Conservation (phyloP, 2,797 vertebrate genomes). For the Ptychadena robeensis region DNA sequence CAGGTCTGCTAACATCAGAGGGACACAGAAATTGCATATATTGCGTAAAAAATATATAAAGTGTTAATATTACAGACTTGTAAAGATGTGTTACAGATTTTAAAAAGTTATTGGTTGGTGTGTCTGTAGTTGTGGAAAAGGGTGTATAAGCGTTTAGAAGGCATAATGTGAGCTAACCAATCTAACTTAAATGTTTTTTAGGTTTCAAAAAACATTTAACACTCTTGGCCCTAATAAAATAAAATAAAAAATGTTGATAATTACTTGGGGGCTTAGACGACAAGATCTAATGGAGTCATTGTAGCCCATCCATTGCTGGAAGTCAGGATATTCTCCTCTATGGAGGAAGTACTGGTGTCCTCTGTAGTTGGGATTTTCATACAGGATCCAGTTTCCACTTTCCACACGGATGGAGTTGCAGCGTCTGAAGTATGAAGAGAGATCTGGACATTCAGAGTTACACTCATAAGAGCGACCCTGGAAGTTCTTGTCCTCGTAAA, state of each 20-base stretch:
- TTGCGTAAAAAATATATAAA: not conserved
- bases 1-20: too few relatives aligned
- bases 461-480: constrained; percentile 75
- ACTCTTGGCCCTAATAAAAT: not conserved
- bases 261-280: constrained; percentile 60
- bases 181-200: not conserved
- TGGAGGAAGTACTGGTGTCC: constrained; percentile 74
- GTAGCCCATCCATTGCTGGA: constrained; percentile 59
- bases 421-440: constrained; percentile 70
- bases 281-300: constrained; percentile 61
- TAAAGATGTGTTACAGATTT: not conserved
- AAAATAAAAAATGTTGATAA: not conserved
- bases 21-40: too few relatives aligned
- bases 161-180: not conserved
- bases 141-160: not conserved
- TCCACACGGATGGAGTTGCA: constrained; percentile 77
- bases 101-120: not conserved
- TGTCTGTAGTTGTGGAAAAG: not conserved
- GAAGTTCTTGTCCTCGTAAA: constrained; percentile 80
- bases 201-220: too few relatives aligned
- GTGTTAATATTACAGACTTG: not conserved
- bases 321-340: constrained; percentile 67
- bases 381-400: constrained; percentile 76
- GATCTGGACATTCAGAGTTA: constrained; percentile 73
- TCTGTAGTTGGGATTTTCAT: constrained; percentile 71